Conservation (phyloP, 2,797 vertebrate species). For the Aotus griseimembra region DNA sequence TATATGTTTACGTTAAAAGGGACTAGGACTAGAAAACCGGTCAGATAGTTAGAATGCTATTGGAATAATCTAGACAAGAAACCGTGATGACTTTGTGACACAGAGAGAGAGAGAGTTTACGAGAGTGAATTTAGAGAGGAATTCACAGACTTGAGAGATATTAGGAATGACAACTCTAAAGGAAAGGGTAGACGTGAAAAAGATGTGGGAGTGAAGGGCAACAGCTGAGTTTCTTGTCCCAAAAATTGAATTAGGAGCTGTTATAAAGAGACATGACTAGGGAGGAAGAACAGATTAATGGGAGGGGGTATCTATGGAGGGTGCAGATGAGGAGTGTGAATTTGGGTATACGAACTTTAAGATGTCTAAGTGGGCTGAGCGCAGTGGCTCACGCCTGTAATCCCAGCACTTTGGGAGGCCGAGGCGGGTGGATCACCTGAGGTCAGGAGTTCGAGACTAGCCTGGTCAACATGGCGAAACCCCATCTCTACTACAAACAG, state of each 20-base stretch:
- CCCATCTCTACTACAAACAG: no score
- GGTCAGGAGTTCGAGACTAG: no score
- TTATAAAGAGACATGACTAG: background rate
- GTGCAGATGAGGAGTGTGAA: background rate
- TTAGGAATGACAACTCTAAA: background rate
- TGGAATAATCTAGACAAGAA: background rate
- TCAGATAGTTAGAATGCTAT: background rate
- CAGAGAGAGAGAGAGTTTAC: no score
- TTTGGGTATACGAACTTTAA: background rate
- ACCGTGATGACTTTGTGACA: background rate
- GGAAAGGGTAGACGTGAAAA: background rate
- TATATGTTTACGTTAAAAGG: background rate
- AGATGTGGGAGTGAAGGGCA: rapidly evolving
- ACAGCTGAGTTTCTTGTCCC: background rate
- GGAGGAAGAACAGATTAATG: background rate
- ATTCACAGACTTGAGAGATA: background rate
- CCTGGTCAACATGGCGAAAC: no score
- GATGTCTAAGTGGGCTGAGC: background rate
- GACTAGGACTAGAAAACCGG: background rate
- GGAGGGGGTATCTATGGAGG: no score
- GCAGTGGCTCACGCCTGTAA: no score
- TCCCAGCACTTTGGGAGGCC: no score
- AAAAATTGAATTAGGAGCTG: background rate
- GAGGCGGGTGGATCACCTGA: no score
- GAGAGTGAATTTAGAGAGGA: background rate